Conservation (phyloP, 2,888 invertebrate species). For the Cenopis cana region DNA sequence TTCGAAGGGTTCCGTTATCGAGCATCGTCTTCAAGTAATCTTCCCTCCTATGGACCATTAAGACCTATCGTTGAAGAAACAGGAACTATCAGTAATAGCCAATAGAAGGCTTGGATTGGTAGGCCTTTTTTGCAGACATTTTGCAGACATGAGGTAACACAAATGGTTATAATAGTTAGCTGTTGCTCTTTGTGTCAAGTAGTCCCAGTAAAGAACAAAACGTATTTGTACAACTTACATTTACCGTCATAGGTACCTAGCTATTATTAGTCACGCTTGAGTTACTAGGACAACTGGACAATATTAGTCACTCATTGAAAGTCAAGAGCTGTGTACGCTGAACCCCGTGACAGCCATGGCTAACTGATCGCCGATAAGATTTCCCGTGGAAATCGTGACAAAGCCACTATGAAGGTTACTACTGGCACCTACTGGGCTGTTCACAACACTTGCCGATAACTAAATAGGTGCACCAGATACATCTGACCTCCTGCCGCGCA, state of each 20-base stretch:
- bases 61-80: too few species aligned
- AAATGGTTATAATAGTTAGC: too few species aligned
- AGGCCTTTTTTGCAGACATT: too few species aligned
- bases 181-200: too few species aligned
- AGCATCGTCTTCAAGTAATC: not conserved
- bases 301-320: slow-evolving; percentile 19
- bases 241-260: too few species aligned
- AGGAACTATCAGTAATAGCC: not conserved
- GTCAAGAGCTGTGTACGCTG: slow-evolving; percentile 21
- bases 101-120: not conserved
- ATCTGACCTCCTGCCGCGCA: not conserved
- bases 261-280: slow-evolving; percentile 13
- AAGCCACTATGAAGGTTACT: slow-evolving; percentile 14
- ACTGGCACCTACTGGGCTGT: not conserved
- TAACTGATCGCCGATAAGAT: slow-evolving; percentile 33
- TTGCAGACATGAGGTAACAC: too few species aligned
- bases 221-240: not conserved
- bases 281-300: slow-evolving; percentile 10
- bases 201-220: not conserved
- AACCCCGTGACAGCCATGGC: slow-evolving; percentile 18
- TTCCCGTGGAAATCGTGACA: slow-evolving; percentile 36
- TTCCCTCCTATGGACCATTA: not conserved
- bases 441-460: not conserved
- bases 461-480: not conserved
- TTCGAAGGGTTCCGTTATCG: slow-evolving; percentile 23